Evolutionary conservation across 2,113 vertebrate species (phyloP).

Genomic region (Gymnocephalus cernua): DNA sequence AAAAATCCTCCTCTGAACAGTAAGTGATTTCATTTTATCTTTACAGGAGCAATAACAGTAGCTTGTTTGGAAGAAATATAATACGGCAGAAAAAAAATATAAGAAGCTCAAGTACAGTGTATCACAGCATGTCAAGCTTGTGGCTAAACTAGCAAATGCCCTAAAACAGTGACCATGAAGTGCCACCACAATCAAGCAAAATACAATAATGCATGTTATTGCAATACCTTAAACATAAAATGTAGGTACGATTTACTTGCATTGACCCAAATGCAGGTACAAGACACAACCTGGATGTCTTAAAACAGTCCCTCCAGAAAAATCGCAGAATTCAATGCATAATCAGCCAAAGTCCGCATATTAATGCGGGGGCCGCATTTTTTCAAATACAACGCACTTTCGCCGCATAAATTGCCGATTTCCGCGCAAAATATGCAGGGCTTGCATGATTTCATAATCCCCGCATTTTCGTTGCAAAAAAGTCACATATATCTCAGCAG

Average conservation of each 20-base stretch:
- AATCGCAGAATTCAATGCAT: too few species aligned
- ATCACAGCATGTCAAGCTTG: background rate
- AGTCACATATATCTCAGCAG: too few species aligned
- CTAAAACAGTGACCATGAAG: background rate
- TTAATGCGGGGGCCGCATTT: too few species aligned
- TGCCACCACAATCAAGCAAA: background rate
- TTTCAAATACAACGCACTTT: too few species aligned
- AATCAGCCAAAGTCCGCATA: too few species aligned
- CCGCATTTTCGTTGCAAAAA: too few species aligned
- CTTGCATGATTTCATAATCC: too few species aligned
- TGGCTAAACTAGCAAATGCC: background rate
- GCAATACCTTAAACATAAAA: background rate
- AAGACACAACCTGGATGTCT: background rate
- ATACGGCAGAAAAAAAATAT: background rate
- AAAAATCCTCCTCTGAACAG: slow-evolving; percentile 32
- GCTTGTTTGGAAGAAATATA: slow-evolving; percentile 30
- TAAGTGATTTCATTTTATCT: slow-evolving; percentile 34
- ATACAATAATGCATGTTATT: background rate
- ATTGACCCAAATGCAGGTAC: background rate
- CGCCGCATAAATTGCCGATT: too few species aligned
- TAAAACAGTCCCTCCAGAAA: too few species aligned
- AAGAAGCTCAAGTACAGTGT: background rate
- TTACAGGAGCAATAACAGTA: slow-evolving; percentile 1
- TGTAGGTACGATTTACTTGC: background rate
- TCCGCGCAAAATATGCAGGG: too few species aligned